Conservation (phyloP, 2,797 vertebrate genomes). For the Rousettus madagascariensis region DNA sequence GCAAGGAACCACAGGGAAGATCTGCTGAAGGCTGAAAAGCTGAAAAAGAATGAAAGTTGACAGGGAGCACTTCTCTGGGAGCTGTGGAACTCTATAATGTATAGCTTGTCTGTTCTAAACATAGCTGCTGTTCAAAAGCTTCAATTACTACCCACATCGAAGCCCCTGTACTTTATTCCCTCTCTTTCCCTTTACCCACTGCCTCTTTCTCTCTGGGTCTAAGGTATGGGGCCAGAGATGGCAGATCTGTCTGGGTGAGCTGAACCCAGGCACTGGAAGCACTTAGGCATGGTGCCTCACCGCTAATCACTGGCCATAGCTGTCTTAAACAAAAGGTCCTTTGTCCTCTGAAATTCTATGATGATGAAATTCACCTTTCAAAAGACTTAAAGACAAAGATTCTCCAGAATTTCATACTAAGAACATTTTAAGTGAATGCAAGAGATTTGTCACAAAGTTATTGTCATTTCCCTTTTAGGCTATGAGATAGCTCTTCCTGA, state of each 20-base stretch:
- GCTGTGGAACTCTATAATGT: background rate
- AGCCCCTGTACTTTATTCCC: background rate
- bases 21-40: background rate
- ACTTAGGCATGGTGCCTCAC: constrained; percentile 58
- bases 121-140: constrained; percentile 48
- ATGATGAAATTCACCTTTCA: constrained; percentile 65
- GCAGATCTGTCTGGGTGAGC: constrained; percentile 49
- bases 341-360: constrained; percentile 61
- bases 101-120: constrained; percentile 37
- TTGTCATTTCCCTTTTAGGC: background rate
- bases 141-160: constrained; percentile 22
- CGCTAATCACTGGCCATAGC: constrained; percentile 52
- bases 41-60: constrained; percentile 29
- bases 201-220: constrained; percentile 42
- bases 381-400: constrained; percentile 58
- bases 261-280: constrained; percentile 69
- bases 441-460: constrained; percentile 2
- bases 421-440: constrained; percentile 37
- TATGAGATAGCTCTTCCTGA: background rate
- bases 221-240: constrained; percentile 54
- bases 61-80: background rate
- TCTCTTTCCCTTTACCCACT: background rate
- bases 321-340: constrained; percentile 65
- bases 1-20: background rate
- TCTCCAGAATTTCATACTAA: constrained; percentile 39